A percentile compares a stretch with the other conserved stretches of the same genome.
Evolutionary conservation across 2,113 vertebrate genomes (phyloP).

Genomic region (Neodontobutis hainanensis): DNA sequence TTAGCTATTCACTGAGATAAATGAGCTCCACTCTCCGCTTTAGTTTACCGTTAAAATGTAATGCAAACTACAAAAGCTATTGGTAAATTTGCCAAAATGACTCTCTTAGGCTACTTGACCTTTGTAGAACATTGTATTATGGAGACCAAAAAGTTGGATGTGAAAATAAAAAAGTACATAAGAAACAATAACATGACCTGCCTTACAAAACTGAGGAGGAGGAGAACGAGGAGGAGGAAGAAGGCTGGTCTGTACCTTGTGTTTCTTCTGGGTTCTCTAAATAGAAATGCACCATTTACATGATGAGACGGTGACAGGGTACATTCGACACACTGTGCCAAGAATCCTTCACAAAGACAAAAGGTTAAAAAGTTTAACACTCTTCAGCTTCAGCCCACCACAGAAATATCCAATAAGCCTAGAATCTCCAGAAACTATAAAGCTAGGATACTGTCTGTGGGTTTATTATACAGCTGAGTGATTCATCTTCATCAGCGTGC

Average conservation of each 20-base stretch:
- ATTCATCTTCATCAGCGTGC: background rate
- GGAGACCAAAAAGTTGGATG: background rate
- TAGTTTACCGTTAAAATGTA: no score
- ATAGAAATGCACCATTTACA: background rate
- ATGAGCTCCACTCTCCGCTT: no score
- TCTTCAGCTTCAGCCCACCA: background rate
- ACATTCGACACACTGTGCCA: background rate
- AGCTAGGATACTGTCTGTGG: background rate
- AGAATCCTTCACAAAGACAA: slow-evolving; percentile 10
- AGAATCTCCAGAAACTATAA: background rate
- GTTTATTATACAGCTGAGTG: slow-evolving; percentile 5
- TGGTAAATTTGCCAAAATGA: no score
- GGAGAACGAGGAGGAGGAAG: background rate
- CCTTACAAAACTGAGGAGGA: background rate
- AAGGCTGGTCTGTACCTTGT: slow-evolving; percentile 5
- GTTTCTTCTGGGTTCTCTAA: background rate
- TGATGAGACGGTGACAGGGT: background rate
- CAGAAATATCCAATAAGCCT: background rate
- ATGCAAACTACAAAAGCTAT: no score
- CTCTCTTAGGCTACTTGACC: no score
- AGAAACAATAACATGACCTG: background rate
- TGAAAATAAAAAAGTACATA: background rate
- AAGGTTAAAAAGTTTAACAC: slow-evolving; percentile 9
- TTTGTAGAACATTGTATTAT: no score
- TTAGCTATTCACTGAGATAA: no score